Base-by-base conservation (phyloP, 2,113 vertebrate species). In the Cyphomyrus plagiostoma region DNA sequence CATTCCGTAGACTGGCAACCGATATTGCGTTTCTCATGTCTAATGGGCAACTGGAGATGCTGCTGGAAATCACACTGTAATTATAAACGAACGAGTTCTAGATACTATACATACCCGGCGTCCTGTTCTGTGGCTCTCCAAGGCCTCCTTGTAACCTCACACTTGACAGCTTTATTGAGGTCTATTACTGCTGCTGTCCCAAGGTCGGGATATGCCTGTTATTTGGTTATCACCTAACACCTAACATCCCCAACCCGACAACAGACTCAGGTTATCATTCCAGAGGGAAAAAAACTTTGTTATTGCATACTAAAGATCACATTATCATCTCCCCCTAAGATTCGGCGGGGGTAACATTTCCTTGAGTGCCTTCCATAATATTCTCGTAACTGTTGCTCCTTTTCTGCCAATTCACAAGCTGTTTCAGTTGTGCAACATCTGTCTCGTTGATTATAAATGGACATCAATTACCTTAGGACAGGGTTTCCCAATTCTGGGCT, bases 21-120 rank as follows among this genome's bases (percentile, higher is more conserved):
- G 50, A 87, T 87, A 87, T 53, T 49, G 19, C 3, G n/a, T 53
- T 39, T 53, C 50, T 53, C 49, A 53, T 87, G 19, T 87, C 13
- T 39, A 53, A 87, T 87, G 85, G 85, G n/a, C 30, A 87, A 56
- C 85, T 19, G 50, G 85, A 87, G 85, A 87, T 87, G 85, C 46
- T 87, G 50, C 49, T 53, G 50, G 50, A 87, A 87, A 53, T 19
- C 48, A 87, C 50, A 87, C 85, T 87, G 85, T 87, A 87, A 87
- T 87, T 87, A 87, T 52, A 53, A 52, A 87, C 26, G 85, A 39
- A 87, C 11, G 50, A 50, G 48, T 53, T 53, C 85, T 53, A 26
- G 23, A 26, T 53, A 53, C 15, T 39, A 48, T 35, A 56, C 26
- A 53, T 49, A 87, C 26, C 30, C 26, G 3, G 30, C 85, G 8